Evolutionary conservation across 2,797 vertebrate species (phyloP), one percentile per base, ranked within the genome.

Genomic region (Otus scops): DNA sequence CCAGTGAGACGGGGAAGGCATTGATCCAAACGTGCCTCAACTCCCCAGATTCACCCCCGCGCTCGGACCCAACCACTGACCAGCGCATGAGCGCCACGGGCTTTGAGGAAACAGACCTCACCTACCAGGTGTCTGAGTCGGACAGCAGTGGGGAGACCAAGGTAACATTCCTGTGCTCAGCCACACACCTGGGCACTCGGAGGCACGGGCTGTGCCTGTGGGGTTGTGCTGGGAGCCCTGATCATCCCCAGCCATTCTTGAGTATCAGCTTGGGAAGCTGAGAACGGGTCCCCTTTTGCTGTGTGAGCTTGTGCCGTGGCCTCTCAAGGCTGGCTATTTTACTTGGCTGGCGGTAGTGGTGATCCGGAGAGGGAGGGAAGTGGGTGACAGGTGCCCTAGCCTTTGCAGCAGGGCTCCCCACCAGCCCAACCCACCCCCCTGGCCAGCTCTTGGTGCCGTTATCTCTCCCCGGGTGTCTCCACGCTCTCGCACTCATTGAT

Each of bases 1-100:
- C 99, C 97, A 99, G 99, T 16, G 99, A 99, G 98, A 99, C 99
- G 3, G 99, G 99, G 77, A 99, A 99, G 97, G 99, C 99, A 5
- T 97, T 99, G 97, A 99, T 99, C 98, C 99, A 99, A 93, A 99
- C 99, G 23, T 99, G 99, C 98, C 99, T 99, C 96, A 99, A 99
- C 98, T 99, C 99, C 21, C 99, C 99, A 1, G 99, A 99, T 98
- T 99, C 99, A 0, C 99, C 99, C 1, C 99, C 99, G 0, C 99
- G 99, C 83, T 99, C 99, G 0, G 99, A 99, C 97, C 99, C 99
- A 11, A 99, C 99, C 96, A 99, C 98, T 32, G 99, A 99, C 98
- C 99, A 99, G 98, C 98, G 99, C 92, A 99, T 99, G 99, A 99
- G 99, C 10, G 99, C 99, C 95, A 99, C 99, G 0, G 99, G 99